These are phyloP conservation scores for Sepioteuthis lessoniana DNA, from an alignment of 2,888 invertebrate species.

Conservation along the genomic window DNA sequence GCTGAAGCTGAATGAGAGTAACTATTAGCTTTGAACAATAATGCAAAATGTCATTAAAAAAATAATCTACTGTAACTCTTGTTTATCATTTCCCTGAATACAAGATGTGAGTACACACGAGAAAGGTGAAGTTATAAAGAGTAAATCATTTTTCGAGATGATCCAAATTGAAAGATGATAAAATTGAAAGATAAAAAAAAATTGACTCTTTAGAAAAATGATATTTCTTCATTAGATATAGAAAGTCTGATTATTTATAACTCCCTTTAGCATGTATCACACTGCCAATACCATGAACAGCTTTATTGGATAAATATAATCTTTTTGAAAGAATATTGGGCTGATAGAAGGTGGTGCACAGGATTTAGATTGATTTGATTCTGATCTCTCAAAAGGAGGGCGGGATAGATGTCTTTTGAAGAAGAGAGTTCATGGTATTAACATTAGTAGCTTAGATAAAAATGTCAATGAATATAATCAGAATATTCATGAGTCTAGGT, in stretches of 20 bases:
- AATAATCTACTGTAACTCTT: too few species aligned
- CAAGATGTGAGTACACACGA: too few species aligned
- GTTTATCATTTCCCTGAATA: too few species aligned
- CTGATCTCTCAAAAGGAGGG: background rate
- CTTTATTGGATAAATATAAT: background rate
- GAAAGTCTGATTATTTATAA: background rate
- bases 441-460: too few species aligned
- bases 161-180: too few species aligned
- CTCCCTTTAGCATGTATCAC: background rate
- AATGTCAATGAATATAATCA: too few species aligned
- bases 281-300: background rate
- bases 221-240: background rate
- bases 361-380: background rate
- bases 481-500: too few species aligned
- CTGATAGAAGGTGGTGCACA: background rate
- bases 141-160: background rate
- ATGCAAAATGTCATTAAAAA: too few species aligned
- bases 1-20: too few species aligned
- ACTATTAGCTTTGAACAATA: too few species aligned
- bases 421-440: background rate
- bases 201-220: background rate
- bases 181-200: background rate
- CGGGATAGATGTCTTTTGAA: background rate
- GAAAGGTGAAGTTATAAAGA: background rate
- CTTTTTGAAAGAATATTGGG: background rate